Evolutionary conservation across 1,140 invertebrate species (phyloP).

Genomic region (Orussus abietinus): DNA sequence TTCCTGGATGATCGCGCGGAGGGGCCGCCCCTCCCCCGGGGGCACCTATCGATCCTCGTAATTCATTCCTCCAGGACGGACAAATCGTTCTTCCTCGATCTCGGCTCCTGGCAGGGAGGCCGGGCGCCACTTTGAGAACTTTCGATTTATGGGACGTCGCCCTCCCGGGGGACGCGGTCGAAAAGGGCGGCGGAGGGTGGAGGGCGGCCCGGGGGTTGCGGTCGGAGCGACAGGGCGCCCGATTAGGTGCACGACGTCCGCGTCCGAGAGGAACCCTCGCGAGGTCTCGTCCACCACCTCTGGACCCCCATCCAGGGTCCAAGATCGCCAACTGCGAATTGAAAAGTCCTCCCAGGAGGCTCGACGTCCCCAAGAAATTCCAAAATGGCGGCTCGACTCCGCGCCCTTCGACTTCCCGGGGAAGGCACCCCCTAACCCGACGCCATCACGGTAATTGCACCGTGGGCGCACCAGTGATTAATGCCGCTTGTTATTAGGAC

Average conservation of each 20-base stretch:
- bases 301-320: neutral
- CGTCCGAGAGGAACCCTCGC: conserved; percentile 9
- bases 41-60: neutral
- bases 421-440: conserved; percentile 19
- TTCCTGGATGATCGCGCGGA: too few relatives aligned
- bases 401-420: conserved; percentile 6
- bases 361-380: too few relatives aligned
- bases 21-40: too few relatives aligned
- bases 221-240: conserved; percentile 26
- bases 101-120: conserved; percentile 45
- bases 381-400: too few relatives aligned
- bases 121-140: conserved; percentile 27
- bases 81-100: neutral
- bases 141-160: conserved; percentile 23
- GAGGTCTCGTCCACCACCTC: neutral
- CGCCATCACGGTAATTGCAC: conserved; percentile 38
- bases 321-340: too few relatives aligned
- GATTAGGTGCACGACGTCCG: conserved; percentile 27
- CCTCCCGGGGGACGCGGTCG: conserved; percentile 8
- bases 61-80: neutral
- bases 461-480: conserved; percentile 34
- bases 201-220: conserved; percentile 13
- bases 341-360: too few relatives aligned
- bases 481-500: conserved; percentile 40
- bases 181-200: conserved; percentile 7